A percentile compares a stretch with the other conserved stretches of the same genome.
phyloP scores from a whole-genome alignment of 2,113 vertebrate genomes.

The Carassius auratus region DNA sequence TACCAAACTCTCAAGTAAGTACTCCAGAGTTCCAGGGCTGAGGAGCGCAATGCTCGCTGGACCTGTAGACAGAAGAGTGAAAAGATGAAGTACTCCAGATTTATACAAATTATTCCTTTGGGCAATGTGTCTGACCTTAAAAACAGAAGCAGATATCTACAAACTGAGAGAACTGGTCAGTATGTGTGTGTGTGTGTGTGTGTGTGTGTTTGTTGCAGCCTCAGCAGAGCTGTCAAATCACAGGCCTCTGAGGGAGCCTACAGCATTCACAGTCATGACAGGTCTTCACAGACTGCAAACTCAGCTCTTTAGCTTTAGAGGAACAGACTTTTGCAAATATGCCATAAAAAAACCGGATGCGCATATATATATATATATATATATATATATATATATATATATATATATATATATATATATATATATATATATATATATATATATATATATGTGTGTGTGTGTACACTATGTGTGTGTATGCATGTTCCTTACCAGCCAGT shows the following conservation, averaged over 20 bases:
- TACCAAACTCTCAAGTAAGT: conserved; percentile 96
- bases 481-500: conserved; percentile 84
- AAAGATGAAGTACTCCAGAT: not conserved
- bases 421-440: too few species aligned
- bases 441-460: too few species aligned
- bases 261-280: conserved; percentile 21
- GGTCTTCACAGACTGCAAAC: conserved; percentile 24
- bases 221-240: conserved; percentile 43
- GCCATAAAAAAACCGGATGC: not conserved
- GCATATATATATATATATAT: too few species aligned
- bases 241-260: conserved; percentile 14
- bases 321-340: not conserved
- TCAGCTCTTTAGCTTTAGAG: conserved; percentile 15
- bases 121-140: not conserved
- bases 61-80: conserved; percentile 74
- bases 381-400: too few species aligned
- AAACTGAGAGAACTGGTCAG: conserved; percentile 35
- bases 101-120: conserved; percentile 9
- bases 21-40: conserved; percentile 93
- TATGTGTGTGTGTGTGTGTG: not conserved
- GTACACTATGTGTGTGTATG: not conserved
- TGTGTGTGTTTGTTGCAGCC: conserved; percentile 17
- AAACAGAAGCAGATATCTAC: not conserved
- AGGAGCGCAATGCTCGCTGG: conserved; percentile 94
- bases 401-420: too few species aligned